Evolutionary conservation across 1,140 invertebrate species (phyloP).

Genomic region (Potamilus streckersoni): DNA sequence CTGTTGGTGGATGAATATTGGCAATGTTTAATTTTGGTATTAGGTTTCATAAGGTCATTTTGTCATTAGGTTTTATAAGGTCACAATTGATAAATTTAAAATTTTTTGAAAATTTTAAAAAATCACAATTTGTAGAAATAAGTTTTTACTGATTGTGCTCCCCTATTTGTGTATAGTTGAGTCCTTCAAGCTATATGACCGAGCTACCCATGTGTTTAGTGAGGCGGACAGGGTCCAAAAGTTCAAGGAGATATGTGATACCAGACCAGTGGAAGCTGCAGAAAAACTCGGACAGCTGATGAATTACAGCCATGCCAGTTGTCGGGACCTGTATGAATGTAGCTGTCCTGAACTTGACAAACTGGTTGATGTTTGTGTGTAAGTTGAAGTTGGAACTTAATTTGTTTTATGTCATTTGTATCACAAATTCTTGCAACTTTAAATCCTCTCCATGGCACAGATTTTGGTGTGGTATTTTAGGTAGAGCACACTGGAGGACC

Average conservation of each 20-base stretch:
- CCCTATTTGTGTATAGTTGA: slow-evolving; percentile 53
- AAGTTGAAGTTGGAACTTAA: slow-evolving; percentile 27
- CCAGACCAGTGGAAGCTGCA: slow-evolving; percentile 67
- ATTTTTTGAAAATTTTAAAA: too few species aligned
- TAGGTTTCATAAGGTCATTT: too few species aligned
- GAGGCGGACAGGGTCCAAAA: slow-evolving; percentile 79
- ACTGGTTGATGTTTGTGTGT: slow-evolving; percentile 83
- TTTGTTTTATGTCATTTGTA: too few species aligned
- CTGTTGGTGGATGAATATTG: too few species aligned
- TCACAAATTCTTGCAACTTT: not conserved
- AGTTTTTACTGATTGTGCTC: too few species aligned
- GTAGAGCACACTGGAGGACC: not conserved
- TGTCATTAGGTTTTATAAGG: too few species aligned
- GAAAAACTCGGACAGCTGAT: slow-evolving; percentile 84
- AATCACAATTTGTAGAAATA: too few species aligned
- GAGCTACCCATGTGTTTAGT: slow-evolving; percentile 90
- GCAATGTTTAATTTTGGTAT: too few species aligned
- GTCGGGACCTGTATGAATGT: slow-evolving; percentile 91
- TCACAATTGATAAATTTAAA: too few species aligned
- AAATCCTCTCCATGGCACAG: not conserved
- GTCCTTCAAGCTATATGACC: slow-evolving; percentile 83
- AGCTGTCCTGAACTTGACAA: slow-evolving; percentile 90
- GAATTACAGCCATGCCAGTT: slow-evolving; percentile 88
- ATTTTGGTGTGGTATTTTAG: too few species aligned
- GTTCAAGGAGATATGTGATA: slow-evolving; percentile 78